Evolutionary conservation across 2,113 vertebrate species (phyloP).

Genomic region (Saimiri boliviensis): DNA sequence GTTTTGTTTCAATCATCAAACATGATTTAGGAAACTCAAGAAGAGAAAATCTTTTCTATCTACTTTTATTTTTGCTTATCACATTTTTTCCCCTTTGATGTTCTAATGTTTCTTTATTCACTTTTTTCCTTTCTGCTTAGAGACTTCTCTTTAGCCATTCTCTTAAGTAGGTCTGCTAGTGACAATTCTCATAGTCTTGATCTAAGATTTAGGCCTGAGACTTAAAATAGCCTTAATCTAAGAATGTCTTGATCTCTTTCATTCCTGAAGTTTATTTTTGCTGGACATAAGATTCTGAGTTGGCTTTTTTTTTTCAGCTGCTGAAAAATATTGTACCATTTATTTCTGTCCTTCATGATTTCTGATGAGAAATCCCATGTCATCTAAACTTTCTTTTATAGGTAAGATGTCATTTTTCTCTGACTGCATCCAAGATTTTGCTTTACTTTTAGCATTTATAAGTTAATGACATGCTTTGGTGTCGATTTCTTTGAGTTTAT

Average conservation of each 20-base stretch:
- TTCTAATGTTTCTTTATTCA: not conserved
- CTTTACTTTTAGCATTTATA: not conserved
- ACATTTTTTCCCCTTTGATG: not conserved
- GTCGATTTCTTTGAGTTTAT: not conserved
- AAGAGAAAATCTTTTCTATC: not conserved
- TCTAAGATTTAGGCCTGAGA: too few species aligned
- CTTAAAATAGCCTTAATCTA: not conserved
- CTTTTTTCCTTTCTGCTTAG: not conserved
- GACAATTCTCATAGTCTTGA: not conserved
- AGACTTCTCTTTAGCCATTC: not conserved
- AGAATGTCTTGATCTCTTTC: not conserved
- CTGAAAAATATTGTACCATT: not conserved
- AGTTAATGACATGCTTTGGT: not conserved
- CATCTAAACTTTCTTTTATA: not conserved
- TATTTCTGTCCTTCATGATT: not conserved
- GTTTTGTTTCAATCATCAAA: not conserved
- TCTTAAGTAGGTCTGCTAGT: not conserved
- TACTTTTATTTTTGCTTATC: not conserved
- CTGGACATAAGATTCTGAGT: not conserved
- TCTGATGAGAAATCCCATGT: not conserved
- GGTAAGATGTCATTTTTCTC: not conserved
- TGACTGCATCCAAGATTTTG: not conserved
- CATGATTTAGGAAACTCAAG: not conserved
- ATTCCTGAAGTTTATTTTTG: not conserved
- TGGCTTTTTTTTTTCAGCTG: not conserved